These are phyloP conservation scores for Elymnias hypermnestra DNA, from an alignment of 1,140 invertebrate species.

Conservation along the genomic window DNA sequence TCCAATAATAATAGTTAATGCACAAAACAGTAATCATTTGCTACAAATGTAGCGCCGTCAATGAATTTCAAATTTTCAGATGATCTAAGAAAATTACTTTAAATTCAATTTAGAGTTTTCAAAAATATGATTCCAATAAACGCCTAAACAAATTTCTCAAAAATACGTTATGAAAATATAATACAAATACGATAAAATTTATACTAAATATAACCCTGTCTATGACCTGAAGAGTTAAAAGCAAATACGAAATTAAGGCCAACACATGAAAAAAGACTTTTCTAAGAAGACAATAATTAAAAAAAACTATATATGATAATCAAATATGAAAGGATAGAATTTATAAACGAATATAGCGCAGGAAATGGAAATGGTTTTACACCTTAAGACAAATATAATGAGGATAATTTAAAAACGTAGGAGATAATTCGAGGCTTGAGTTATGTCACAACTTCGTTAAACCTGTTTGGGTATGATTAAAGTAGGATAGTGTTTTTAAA, in stretches of 20 bases:
- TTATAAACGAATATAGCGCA: constrained; percentile 4
- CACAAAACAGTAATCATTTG: constrained; percentile 25
- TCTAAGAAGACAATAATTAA: constrained; percentile 36
- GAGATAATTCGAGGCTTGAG: constrained; percentile 49
- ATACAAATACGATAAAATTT: constrained; percentile 76
- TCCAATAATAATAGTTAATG: constrained; percentile 25
- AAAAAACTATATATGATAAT: constrained; percentile 15
- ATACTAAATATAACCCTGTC: constrained; percentile 76
- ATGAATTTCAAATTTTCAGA: constrained; percentile 38
- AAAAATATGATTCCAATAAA: constrained; percentile 75
- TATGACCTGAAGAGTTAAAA: constrained; percentile 74
- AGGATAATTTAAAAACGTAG: constrained; percentile 8
- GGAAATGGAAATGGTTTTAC: constrained; percentile 11
- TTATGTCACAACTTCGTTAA: constrained; percentile 54
- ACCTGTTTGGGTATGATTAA: constrained; percentile 33
- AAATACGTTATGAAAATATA: constrained; percentile 75
- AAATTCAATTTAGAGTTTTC: constrained; percentile 69
- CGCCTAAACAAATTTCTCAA: constrained; percentile 73
- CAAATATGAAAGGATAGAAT: constrained; percentile 26
- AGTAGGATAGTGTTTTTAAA: constrained; percentile 9
- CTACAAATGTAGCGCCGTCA: constrained; percentile 25
- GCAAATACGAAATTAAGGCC: constrained; percentile 50
- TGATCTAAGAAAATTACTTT: constrained; percentile 60
- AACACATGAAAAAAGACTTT: constrained; percentile 66
- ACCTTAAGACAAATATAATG: constrained; percentile 18